Evolutionary conservation across 1,140 invertebrate genomes (phyloP), one percentile per base, ranked within the genome.

Genomic region (Batillaria attramentaria): DNA sequence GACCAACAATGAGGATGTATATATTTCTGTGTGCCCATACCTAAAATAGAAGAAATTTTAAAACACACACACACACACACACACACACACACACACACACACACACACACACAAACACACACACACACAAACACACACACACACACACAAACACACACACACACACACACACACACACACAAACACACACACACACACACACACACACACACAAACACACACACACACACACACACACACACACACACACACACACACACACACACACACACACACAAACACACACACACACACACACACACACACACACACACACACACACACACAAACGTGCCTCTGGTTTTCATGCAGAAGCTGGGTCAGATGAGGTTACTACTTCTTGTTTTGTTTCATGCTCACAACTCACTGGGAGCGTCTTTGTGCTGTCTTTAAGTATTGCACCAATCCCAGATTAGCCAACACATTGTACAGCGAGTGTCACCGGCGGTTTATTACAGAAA

Each of bases 41-140:
- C 28, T 82, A 69, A 41, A 69, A 69, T 43, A 81, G 75, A 28
- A 79, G 50, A 8, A 42, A 77, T 1, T 24, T 75, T 10, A 28
- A 41, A 3, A 54, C n/a, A 20, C 66, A 66, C 20, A 39, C 69
- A 24, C 54, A 74, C 35, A 70, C 18, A 28, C 57, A 31, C 18
- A 65, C n/a, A 33, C 42, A 65, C 4, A 35, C 62, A 31, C 31
- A 65, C 6, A 35, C 62, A 8, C 3, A 13, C 31, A 35, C 16
- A 8, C 31, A 31, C 57, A 24, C 33, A 31, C 13, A 62, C 13
- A 62, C 8, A 16, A 1, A 62, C 16, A 62, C n/a, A 62, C 8
- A 31, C 16, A 62, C n/a, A 62, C 24, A 62, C n/a, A 28, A 54
- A 54, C 16, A 1, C 46, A 18, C 46, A 2, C n/a, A n/a, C n/a